Evolutionary conservation across 2,113 vertebrate species (phyloP).

Genomic region (Electrona antarctica): DNA sequence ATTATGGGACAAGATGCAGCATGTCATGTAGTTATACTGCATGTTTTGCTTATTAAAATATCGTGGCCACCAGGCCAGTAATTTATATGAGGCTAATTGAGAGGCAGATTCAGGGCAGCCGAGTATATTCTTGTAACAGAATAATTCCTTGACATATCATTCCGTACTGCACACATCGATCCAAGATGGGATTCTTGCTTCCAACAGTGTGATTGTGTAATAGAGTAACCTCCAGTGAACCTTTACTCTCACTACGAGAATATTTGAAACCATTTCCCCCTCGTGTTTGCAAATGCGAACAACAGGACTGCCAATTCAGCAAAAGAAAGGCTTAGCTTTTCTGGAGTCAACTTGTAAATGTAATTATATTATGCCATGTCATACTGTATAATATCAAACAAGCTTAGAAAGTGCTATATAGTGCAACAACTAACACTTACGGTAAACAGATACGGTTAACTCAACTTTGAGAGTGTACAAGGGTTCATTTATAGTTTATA

Average conservation of each 20-base stretch:
- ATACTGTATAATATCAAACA: no score
- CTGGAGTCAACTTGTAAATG: no score
- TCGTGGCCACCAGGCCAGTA: slow-evolving; percentile 14
- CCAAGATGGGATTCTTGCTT: background rate
- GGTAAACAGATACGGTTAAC: no score
- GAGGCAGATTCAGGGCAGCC: slow-evolving; percentile 18
- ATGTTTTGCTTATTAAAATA: slow-evolving; percentile 35
- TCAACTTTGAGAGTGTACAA: no score
- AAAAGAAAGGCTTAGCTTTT: background rate
- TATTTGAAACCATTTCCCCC: background rate
- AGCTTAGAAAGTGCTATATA: no score
- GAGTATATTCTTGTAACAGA: background rate
- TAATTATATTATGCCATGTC: no score
- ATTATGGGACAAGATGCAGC: slow-evolving; percentile 44
- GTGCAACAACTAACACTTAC: no score
- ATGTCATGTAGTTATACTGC: slow-evolving; percentile 50
- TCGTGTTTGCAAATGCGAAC: background rate
- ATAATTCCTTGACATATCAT: background rate
- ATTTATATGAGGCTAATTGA: slow-evolving; percentile 27
- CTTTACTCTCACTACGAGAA: background rate
- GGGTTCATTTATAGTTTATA: no score
- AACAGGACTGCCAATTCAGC: background rate
- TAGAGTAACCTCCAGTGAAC: background rate
- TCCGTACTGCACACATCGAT: background rate
- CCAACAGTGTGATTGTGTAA: background rate